These are phyloP conservation scores for Corythornis cristatus DNA, from an alignment of 2,113 vertebrate genomes.

Conservation along the genomic window DNA sequence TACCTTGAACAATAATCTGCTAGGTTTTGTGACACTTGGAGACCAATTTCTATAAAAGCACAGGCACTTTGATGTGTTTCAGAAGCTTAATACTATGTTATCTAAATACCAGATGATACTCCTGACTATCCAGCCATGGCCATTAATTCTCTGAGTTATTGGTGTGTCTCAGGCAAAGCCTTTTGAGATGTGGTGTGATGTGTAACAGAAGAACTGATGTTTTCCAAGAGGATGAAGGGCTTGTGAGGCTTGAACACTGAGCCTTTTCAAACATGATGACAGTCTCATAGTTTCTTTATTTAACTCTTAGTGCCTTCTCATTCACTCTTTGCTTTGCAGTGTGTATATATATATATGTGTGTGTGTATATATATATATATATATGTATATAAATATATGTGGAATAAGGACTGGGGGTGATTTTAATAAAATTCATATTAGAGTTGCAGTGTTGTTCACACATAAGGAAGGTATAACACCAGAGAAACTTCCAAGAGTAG, in stretches of 20 bases:
- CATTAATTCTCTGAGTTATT: slow-evolving; percentile 1
- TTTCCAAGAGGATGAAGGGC: neutral
- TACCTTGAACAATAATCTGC: slow-evolving; percentile 10
- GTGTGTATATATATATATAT: no score
- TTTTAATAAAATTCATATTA: no score
- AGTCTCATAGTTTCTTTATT: neutral
- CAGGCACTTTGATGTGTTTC: slow-evolving; percentile 37
- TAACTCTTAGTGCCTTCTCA: neutral
- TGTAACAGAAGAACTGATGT: neutral
- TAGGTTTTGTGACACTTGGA: slow-evolving; percentile 14
- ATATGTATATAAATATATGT: no score
- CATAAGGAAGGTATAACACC: no score
- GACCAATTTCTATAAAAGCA: slow-evolving; percentile 8
- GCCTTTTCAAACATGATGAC: neutral
- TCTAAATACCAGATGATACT: slow-evolving; percentile 44
- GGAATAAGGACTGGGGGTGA: no score
- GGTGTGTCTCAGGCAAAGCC: neutral
- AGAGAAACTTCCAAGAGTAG: no score
- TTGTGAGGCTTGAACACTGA: neutral
- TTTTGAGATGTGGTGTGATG: neutral
- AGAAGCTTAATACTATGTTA: slow-evolving; percentile 27
- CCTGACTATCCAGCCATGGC: neutral
- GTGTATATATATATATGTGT: no score
- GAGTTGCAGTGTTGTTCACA: no score
- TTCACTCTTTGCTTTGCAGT: neutral